A percentile compares a stretch with the other conserved stretches of the same genome.
Evolutionary conservation across 2,797 vertebrate species (phyloP).

Genomic region (Agapornis canus): DNA sequence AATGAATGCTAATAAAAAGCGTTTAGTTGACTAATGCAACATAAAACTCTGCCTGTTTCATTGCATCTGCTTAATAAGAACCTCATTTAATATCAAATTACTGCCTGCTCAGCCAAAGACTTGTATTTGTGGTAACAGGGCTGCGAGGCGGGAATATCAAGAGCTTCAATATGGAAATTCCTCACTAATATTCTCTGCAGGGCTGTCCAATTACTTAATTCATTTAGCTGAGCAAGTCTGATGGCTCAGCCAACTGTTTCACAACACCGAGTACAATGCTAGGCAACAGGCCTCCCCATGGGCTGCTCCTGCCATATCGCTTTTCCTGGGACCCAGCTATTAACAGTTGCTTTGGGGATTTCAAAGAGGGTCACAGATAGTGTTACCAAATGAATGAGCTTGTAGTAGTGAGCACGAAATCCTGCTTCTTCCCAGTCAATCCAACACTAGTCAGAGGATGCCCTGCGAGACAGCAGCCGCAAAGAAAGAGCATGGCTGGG

Average conservation of each 20-base stretch:
- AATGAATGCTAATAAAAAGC: conserved; percentile 88
- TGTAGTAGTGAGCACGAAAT: conserved; percentile 19
- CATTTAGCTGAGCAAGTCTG: conserved; percentile 82
- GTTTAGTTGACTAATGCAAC: conserved; percentile 79
- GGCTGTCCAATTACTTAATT: conserved; percentile 87
- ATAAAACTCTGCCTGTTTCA: conserved; percentile 70
- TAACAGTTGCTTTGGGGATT: conserved; percentile 79
- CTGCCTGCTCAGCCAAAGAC: conserved; percentile 80
- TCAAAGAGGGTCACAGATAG: conserved; percentile 58
- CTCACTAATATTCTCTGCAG: conserved; percentile 82
- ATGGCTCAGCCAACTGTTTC: conserved; percentile 78
- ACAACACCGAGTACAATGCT: conserved; percentile 69
- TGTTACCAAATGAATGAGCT: conserved; percentile 64
- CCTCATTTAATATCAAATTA: conserved; percentile 86
- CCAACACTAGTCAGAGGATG: background rate
- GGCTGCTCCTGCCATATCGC: conserved; percentile 76
- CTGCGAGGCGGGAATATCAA: conserved; percentile 87
- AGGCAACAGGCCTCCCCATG: conserved; percentile 74
- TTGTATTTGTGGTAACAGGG: conserved; percentile 79
- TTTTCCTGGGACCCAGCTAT: conserved; percentile 83
- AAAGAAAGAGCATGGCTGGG: background rate
- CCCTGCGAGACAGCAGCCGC: background rate
- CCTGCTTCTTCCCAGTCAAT: conserved; percentile 20
- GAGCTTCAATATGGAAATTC: conserved; percentile 90
- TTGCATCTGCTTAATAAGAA: conserved; percentile 84